phyloP scores from a whole-genome alignment of 2,113 vertebrate species.

The Tricholaema leucomelas region DNA sequence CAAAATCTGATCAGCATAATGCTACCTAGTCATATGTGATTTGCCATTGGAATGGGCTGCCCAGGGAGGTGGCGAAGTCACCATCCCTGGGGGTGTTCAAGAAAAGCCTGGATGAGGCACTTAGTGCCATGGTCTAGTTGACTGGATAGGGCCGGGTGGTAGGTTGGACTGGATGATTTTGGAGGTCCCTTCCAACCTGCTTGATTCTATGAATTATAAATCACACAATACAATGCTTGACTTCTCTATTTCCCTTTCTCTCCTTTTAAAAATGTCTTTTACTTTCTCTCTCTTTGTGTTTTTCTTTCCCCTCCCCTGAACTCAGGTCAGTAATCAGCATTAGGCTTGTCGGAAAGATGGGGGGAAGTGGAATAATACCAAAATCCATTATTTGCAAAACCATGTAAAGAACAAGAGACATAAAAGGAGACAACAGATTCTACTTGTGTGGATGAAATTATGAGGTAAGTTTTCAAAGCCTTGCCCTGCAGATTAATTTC shows the following conservation, averaged over 20 bases:
- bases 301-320: not conserved
- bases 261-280: not conserved
- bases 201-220: too few relatives aligned
- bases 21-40: slow-evolving; percentile 2
- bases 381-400: not conserved
- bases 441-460: not conserved
- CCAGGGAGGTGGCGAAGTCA: too few relatives aligned
- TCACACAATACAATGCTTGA: not conserved
- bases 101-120: too few relatives aligned
- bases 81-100: too few relatives aligned
- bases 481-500: not conserved
- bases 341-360: not conserved
- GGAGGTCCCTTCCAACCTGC: too few relatives aligned
- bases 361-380: not conserved
- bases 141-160: too few relatives aligned
- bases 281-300: too few relatives aligned
- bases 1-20: slow-evolving; percentile 28
- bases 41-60: too few relatives aligned
- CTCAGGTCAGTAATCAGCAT: not conserved
- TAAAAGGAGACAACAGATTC: not conserved
- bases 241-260: not conserved
- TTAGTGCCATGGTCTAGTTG: too few relatives aligned
- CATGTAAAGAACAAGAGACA: not conserved
- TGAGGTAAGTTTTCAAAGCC: slow-evolving; percentile 1
- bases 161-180: too few relatives aligned